Evolutionary conservation across 2,113 vertebrate species (phyloP).

Genomic region (Ochotona curzoniae): DNA sequence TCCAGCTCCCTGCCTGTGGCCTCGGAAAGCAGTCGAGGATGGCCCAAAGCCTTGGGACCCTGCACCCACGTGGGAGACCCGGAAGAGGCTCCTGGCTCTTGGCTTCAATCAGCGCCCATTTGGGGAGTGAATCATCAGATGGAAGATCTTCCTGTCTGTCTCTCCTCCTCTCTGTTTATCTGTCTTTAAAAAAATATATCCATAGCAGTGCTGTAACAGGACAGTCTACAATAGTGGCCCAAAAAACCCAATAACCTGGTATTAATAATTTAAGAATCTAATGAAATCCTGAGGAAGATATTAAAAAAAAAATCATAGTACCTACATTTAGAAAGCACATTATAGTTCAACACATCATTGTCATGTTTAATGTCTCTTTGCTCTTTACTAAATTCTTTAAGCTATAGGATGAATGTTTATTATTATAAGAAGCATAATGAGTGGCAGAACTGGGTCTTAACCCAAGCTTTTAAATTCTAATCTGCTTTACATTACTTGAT

Average conservation of each 20-base stretch:
- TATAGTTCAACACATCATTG: slow-evolving; percentile 36
- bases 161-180: too few species aligned
- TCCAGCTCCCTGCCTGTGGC: too few species aligned
- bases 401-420: neutral
- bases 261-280: slow-evolving; percentile 21
- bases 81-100: too few species aligned
- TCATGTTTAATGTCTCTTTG: neutral
- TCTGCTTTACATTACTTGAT: neutral
- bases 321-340: slow-evolving; percentile 5
- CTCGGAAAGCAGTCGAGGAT: too few species aligned
- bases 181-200: neutral
- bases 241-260: neutral
- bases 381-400: slow-evolving; percentile 40
- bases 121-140: too few species aligned
- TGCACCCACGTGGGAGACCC: too few species aligned
- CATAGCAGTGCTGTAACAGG: neutral
- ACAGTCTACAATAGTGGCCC: neutral
- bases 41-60: too few species aligned
- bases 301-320: slow-evolving; percentile 13
- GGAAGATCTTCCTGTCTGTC: too few species aligned
- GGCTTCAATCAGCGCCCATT: too few species aligned
- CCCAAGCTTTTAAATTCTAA: neutral
- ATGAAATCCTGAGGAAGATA: neutral
- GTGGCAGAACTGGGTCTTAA: neutral
- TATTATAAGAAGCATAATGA: slow-evolving; percentile 23